Evolutionary conservation across 1,140 invertebrate species (phyloP), one percentile per base, ranked within the genome.

Genomic region (Ceratitis capitata): DNA sequence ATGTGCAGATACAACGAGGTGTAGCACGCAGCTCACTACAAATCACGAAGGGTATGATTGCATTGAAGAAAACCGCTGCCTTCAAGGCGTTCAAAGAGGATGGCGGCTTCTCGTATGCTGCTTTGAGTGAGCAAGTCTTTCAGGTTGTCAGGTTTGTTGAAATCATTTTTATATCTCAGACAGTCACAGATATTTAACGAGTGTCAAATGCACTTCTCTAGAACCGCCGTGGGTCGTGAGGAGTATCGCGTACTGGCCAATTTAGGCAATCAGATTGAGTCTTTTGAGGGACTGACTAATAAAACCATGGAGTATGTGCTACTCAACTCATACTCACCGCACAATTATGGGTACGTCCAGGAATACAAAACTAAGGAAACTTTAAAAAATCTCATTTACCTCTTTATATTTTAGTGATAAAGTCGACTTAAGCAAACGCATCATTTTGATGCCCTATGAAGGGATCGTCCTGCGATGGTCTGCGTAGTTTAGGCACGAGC

Each of bases 1-100:
- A 95, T 88, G 93, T 94, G 0, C 88, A 92, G 82, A 88, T 85
- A 7, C 93, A 94, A 87, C 84, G 89, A 19, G 86, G 87, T 0
- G 87, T 89, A 7, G 86, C 88, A 1, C 88, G 90, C 12, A 92
- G 91, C 9, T 86, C 89, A 0, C n/a, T 92, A 10, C 88, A 90
- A 5, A 83, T 92, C 0, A 92, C 89, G 61, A 92, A 91, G 64
- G 87, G 86, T 0, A 53, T 92, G 47, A 89, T 89, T 45, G 74
- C 86, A 14, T 83, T 92, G 6, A 90, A 92, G 83, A 85, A 88
- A 39, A 87, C 87, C 12, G 84, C 88, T 0, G 90, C 90, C 1
- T 91, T 91, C 61, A 9, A 83, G 53, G 86, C 90, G 1, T 90
- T 89, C 35, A 91, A 91, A 42, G 42, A 87, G 14, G 29, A 74